Evolutionary conservation across 2,888 invertebrate genomes (phyloP).

Genomic region (Rotaria socialis): DNA sequence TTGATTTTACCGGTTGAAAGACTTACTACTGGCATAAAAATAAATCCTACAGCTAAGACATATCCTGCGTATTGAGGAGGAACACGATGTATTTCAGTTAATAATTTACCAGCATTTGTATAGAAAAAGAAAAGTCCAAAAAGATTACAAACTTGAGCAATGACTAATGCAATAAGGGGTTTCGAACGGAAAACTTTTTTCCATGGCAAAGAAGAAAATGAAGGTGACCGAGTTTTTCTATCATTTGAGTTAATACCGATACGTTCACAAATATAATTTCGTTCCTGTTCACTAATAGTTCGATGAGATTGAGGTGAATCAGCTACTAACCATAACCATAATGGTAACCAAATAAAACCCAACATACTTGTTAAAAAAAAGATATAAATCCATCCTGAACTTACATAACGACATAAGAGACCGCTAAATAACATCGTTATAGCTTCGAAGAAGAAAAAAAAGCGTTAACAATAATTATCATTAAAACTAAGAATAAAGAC

Average conservation of each 20-base stretch:
- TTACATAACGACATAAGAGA: background rate
- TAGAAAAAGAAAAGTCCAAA: conserved; percentile 48
- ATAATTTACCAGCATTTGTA: conserved; percentile 47
- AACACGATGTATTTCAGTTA: conserved; percentile 44
- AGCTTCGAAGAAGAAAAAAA: background rate
- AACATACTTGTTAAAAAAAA: background rate
- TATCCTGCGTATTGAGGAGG: background rate
- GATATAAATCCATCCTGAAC: background rate
- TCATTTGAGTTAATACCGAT: background rate
- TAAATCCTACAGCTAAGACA: conserved; percentile 29
- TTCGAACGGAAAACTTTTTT: conserved; percentile 46
- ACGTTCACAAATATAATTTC: background rate
- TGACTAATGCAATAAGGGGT: conserved; percentile 47
- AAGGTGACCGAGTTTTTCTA: background rate
- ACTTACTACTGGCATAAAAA: conserved; percentile 39
- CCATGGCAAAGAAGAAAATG: conserved; percentile 44
- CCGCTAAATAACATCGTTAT: background rate
- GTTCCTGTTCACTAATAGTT: background rate
- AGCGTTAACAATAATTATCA: background rate
- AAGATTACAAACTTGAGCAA: conserved; percentile 47
- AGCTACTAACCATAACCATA: conserved; percentile 12
- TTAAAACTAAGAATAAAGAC: no score
- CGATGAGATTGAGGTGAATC: conserved; percentile 24
- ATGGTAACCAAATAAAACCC: conserved; percentile 10
- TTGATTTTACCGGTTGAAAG: background rate